Conservation (phyloP, 2,113 vertebrate species). For the Edolisoma coerulescens region DNA sequence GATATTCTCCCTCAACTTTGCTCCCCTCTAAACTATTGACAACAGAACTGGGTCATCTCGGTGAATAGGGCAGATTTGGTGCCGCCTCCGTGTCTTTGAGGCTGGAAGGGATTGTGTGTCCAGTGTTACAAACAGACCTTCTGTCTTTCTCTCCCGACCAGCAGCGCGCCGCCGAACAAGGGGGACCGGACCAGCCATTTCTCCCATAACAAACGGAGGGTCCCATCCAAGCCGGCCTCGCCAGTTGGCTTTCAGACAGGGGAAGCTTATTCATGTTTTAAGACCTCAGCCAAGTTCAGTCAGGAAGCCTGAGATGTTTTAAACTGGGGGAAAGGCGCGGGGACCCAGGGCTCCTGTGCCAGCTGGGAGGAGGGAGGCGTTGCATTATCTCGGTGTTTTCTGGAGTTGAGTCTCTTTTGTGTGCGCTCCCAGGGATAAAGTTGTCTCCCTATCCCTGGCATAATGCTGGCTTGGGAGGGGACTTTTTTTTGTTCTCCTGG, state of each 20-base stretch:
- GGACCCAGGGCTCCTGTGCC: background rate
- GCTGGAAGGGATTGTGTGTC: conserved; percentile 14
- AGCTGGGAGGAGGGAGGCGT: background rate
- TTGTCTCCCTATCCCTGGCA: background rate
- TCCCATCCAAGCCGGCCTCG: background rate
- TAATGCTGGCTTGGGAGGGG: background rate
- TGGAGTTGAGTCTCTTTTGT: background rate
- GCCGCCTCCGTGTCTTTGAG: background rate
- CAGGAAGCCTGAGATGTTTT: conserved; percentile 49
- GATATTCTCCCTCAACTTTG: conserved; percentile 17
- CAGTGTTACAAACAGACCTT: background rate
- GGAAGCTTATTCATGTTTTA: conserved; percentile 39
- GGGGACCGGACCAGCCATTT: background rate
- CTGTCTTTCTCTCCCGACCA: background rate
- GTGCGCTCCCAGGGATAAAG: background rate
- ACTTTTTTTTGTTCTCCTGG: background rate
- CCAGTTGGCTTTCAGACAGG: conserved; percentile 59
- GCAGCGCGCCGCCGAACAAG: background rate
- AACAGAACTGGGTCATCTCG: background rate
- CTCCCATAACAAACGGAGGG: background rate
- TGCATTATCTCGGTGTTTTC: background rate
- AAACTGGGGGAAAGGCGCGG: background rate
- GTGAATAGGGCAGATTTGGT: conserved; percentile 4
- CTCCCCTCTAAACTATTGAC: background rate
- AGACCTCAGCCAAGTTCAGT: conserved; percentile 49